Evolutionary conservation across 2,797 vertebrate genomes (phyloP).

Genomic region (Hylomyscus alleni): DNA sequence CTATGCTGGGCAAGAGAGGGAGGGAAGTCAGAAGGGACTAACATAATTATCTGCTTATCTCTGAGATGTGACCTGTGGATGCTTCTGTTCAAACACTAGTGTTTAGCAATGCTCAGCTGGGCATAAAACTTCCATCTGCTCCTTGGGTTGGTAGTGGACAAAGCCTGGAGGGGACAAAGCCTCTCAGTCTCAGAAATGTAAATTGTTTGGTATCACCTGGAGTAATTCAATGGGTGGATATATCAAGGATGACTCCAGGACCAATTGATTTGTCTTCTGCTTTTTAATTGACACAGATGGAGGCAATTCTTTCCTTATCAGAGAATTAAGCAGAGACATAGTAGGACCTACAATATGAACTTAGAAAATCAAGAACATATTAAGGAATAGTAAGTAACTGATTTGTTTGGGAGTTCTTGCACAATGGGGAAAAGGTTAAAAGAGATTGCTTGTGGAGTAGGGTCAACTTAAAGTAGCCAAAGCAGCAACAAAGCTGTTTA

Average conservation of each 20-base stretch:
- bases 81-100: constrained; percentile 72
- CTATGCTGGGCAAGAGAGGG: background rate
- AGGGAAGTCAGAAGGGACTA: constrained; percentile 9
- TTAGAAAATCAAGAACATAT: background rate
- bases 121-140: constrained; percentile 72
- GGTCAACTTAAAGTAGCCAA: background rate
- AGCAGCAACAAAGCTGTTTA: background rate
- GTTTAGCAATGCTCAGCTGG: constrained; percentile 65
- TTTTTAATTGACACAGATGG: constrained; percentile 10
- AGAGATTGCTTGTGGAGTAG: background rate
- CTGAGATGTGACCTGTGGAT: constrained; percentile 67
- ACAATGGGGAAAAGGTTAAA: background rate
- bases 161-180: background rate
- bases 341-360: background rate
- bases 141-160: constrained; percentile 3
- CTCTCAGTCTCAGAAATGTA: background rate
- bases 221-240: background rate
- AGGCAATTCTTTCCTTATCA: background rate
- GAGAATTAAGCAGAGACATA: background rate
- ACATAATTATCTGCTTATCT: constrained; percentile 65
- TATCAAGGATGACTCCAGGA: background rate
- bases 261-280: constrained; percentile 7
- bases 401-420: background rate
- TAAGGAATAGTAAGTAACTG: background rate
- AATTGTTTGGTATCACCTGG: constrained; percentile 43